Conservation (phyloP, 2,888 invertebrate species). For the Chalcosyrphus nemorum region DNA sequence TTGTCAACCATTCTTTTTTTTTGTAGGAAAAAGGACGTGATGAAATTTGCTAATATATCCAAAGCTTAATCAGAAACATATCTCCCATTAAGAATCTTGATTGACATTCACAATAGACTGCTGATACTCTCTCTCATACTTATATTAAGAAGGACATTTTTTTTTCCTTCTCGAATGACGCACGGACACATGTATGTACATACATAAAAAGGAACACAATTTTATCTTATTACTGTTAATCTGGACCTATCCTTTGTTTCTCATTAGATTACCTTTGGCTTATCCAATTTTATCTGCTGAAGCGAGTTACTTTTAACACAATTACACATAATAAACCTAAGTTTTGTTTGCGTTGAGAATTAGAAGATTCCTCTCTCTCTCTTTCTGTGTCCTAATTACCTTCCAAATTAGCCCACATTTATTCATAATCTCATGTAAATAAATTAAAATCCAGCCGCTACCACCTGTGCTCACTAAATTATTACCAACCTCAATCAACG, state of each 20-base stretch:
- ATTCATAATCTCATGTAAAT: conserved; percentile 63
- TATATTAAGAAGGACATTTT: neutral
- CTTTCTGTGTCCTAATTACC: conserved; percentile 52
- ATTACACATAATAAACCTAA: conserved; percentile 12
- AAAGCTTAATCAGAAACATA: neutral
- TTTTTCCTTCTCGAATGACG: neutral
- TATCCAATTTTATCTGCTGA: conserved; percentile 6
- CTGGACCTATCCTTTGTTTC: conserved; percentile 1
- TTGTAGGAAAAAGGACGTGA: neutral
- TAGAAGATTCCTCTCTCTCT: conserved; percentile 6
- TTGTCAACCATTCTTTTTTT: too few species aligned
- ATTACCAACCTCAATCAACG: conserved; percentile 57
- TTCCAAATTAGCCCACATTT: conserved; percentile 61
- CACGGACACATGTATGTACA: neutral
- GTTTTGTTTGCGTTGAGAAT: conserved; percentile 22
- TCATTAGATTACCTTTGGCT: conserved; percentile 8
- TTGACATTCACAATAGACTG: neutral
- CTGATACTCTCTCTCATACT: neutral
- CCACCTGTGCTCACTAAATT: conserved; percentile 35
- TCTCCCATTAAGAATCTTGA: neutral
- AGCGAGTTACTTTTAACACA: neutral
- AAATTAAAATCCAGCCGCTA: conserved; percentile 57
- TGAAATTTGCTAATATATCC: neutral
- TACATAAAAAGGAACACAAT: neutral
- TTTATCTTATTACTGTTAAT: neutral